Conservation (phyloP, 2,113 vertebrate genomes). For the Emberiza fucata region DNA sequence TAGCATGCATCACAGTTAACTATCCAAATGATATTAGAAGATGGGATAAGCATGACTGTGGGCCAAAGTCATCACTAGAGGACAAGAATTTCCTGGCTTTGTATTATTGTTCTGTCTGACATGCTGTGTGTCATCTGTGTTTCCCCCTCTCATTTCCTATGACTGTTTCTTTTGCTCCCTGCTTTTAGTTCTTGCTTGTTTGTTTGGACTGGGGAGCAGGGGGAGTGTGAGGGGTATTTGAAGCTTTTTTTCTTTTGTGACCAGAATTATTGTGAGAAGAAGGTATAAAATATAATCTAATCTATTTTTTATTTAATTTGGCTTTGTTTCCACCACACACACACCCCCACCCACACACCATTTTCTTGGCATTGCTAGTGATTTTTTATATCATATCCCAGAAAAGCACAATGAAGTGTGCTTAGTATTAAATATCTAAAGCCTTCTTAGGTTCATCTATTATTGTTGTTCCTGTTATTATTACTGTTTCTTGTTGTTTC, state of each 20-base stretch:
- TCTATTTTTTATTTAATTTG: background rate
- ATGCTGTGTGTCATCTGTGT: background rate
- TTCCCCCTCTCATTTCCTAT: slow-evolving; percentile 39
- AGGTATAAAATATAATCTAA: background rate
- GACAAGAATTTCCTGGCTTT: slow-evolving; percentile 44
- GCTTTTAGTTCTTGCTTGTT: background rate
- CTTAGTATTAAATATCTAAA: background rate
- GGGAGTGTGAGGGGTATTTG: background rate
- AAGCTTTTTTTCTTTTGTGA: background rate
- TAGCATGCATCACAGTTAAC: background rate
- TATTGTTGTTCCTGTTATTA: background rate
- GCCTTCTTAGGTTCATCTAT: background rate
- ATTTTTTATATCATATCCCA: background rate
- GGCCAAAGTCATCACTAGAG: background rate
- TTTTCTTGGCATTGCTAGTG: background rate
- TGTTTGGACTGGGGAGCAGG: background rate
- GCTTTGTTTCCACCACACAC: background rate
- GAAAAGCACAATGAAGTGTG: background rate
- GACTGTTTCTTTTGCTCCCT: slow-evolving; percentile 15
- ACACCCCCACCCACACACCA: no score
- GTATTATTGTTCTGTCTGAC: slow-evolving; percentile 34
- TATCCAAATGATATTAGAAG: background rate
- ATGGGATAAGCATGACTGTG: background rate
- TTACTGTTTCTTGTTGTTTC: background rate
- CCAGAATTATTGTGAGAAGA: background rate